Conservation (phyloP, 2,888 invertebrate species). For the Cataglyphis livida region DNA sequence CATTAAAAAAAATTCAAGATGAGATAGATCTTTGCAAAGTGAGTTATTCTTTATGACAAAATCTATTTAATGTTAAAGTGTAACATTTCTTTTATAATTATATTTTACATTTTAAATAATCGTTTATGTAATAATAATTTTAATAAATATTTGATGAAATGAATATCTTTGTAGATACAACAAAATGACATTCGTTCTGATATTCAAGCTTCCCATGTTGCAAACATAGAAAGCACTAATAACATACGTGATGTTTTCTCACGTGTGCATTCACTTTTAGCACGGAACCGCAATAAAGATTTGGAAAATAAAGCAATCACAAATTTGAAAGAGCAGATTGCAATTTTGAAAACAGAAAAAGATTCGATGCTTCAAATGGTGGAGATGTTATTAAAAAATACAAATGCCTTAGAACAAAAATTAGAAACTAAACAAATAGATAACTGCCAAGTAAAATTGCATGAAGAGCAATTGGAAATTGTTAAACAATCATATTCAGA, state of each 20-base stretch:
- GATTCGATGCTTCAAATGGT: constrained; percentile 89
- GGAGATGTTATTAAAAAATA: constrained; percentile 89
- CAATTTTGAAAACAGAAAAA: constrained; percentile 87
- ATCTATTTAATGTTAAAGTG: background rate
- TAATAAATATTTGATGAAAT: background rate
- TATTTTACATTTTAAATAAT: constrained; percentile 11
- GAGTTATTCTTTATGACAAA: constrained; percentile 21
- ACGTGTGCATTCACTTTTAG: constrained; percentile 64
- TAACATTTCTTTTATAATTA: background rate
- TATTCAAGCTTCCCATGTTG: constrained; percentile 73
- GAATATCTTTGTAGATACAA: constrained; percentile 74
- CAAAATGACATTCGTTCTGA: constrained; percentile 78
- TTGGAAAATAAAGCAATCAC: constrained; percentile 68
- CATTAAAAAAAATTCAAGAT: constrained; percentile 75
- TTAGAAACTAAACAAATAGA: constrained; percentile 86
- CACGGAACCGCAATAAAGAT: constrained; percentile 65
- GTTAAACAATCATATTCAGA: constrained; percentile 86
- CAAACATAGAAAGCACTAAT: constrained; percentile 74
- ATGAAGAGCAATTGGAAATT: constrained; percentile 78
- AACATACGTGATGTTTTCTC: constrained; percentile 72
- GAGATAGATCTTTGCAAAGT: constrained; percentile 81
- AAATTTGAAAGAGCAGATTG: constrained; percentile 81
- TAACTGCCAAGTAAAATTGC: constrained; percentile 71
- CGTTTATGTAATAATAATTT: background rate
- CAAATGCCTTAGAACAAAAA: constrained; percentile 90